A percentile compares a stretch with the other conserved stretches of the same genome.
phyloP scores from a whole-genome alignment of 2,888 invertebrate genomes.

The Lasioglossum morio region DNA sequence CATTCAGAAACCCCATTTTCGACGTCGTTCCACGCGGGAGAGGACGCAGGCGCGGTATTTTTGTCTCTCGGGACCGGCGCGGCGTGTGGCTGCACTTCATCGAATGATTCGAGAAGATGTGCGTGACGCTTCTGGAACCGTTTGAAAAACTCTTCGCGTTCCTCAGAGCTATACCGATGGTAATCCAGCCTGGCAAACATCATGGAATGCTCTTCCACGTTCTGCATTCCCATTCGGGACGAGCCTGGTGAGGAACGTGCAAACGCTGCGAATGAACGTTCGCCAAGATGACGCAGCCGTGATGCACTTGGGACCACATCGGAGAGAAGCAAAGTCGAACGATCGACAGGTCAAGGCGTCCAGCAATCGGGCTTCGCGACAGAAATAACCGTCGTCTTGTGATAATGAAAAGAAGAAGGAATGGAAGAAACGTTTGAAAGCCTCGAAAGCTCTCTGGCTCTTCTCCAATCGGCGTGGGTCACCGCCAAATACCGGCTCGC shows the following conservation, averaged over 20 bases:
- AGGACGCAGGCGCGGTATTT: conserved; percentile 38
- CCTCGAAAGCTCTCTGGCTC: conserved; percentile 57
- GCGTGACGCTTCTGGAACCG: background rate
- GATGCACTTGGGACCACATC: background rate
- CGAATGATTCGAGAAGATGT: background rate
- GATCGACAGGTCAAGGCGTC: conserved; percentile 43
- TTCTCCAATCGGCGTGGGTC: conserved; percentile 67
- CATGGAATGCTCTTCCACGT: background rate
- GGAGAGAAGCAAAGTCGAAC: conserved; percentile 30
- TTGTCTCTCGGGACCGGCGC: conserved; percentile 22
- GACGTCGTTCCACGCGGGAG: conserved; percentile 36
- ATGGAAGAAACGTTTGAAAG: conserved; percentile 59
- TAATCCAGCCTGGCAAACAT: background rate
- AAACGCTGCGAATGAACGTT: conserved; percentile 1
- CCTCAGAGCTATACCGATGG: background rate
- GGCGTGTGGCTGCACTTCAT: background rate
- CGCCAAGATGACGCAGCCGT: background rate
- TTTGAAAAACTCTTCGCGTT: conserved; percentile 5
- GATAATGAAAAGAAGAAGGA: conserved; percentile 43
- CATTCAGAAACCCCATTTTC: conserved; percentile 19
- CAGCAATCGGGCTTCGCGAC: conserved; percentile 30
- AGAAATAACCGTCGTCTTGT: conserved; percentile 55
- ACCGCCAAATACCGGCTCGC: conserved; percentile 56
- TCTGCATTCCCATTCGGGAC: conserved; percentile 13
- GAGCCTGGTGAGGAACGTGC: background rate